These are phyloP conservation scores for Sialis lutaria DNA, from an alignment of 2,888 invertebrate species.

Conservation along the genomic window DNA sequence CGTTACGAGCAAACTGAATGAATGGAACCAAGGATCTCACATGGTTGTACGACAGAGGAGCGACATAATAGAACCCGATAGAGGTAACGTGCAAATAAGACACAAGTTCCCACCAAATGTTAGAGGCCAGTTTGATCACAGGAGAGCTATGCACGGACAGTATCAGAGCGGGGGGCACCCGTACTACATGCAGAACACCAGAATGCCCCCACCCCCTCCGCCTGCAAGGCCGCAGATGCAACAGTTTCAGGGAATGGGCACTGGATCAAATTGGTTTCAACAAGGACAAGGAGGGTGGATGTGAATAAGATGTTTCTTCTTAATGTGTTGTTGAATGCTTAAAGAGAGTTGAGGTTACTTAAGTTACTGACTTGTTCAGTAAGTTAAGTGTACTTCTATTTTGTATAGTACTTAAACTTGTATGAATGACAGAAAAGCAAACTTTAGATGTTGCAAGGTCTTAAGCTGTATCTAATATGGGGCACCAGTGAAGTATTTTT, in stretches of 20 bases:
- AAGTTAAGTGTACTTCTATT: too few relatives aligned
- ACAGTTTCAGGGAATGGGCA: neutral
- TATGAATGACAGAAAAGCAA: too few relatives aligned
- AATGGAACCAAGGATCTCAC: too few relatives aligned
- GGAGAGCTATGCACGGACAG: neutral
- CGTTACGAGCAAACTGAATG: too few relatives aligned
- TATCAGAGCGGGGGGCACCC: neutral
- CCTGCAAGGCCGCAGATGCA: neutral
- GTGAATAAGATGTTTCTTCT: neutral
- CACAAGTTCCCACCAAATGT: neutral
- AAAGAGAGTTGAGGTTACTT: too few relatives aligned
- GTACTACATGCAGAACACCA: neutral
- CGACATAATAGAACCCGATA: neutral
- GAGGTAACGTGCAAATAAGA: neutral
- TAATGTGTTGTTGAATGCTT: neutral
- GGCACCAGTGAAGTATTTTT: too few relatives aligned
- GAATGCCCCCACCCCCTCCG: neutral
- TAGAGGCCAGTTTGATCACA: neutral
- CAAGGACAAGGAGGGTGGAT: constrained; percentile 1
- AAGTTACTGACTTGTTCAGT: too few relatives aligned
- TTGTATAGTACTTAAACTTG: too few relatives aligned
- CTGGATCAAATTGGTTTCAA: neutral
- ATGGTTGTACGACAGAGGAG: too few relatives aligned
- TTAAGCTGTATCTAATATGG: too few relatives aligned
- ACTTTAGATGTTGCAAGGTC: too few relatives aligned